Base-by-base conservation (phyloP, 2,888 invertebrate species). In the Latheticus oryzae region DNA sequence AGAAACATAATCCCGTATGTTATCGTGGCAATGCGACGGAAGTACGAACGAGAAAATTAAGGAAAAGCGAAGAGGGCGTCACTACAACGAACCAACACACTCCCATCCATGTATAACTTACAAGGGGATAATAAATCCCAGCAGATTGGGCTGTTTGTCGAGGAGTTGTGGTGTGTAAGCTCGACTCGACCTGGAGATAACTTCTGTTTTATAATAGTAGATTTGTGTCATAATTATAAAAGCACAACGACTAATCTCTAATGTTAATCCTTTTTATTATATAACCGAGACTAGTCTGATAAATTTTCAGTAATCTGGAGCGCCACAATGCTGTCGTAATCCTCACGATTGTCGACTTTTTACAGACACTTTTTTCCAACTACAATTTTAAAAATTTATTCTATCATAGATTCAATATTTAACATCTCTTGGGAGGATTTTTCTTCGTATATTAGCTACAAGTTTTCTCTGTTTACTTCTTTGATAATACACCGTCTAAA, bases 1-100 rank as follows among this genome's bases (percentile, higher is more conserved):
- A 57, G 66, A 66, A 66, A 62, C 61, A 60, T 67, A 65, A 65
- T 65, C 64, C 59, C 51, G 59, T 51, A 45, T 51, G 51, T 54
- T 42, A 30, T 19, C 24, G 43, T 26, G 42, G 48, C 53, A 51
- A 33, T 58, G 47, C 40, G 26, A 54, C 38, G 47, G 43, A 53
- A 33, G 47, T 32, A 43, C 16, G 48, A 48, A 32, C 45, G 55
- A 38, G 28, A 47, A 59, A 55, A 55, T 59, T 30, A 54, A 59
- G 55, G 55, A 58, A 42, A 42, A 28, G 48, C 38, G 30, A 26
- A 24, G 54, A 28, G 45, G 54, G 50, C 26, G 50, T 37, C 21
- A 19, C 38, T 50, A 32, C 50, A 28, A 21, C 19, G 37, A 50
- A 38, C 9, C 28, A 28, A n/a, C n/a, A 50, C 26, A 33, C 33